Evolutionary conservation across 2,797 vertebrate species (phyloP).

Genomic region (Sebastes baramenuke): DNA sequence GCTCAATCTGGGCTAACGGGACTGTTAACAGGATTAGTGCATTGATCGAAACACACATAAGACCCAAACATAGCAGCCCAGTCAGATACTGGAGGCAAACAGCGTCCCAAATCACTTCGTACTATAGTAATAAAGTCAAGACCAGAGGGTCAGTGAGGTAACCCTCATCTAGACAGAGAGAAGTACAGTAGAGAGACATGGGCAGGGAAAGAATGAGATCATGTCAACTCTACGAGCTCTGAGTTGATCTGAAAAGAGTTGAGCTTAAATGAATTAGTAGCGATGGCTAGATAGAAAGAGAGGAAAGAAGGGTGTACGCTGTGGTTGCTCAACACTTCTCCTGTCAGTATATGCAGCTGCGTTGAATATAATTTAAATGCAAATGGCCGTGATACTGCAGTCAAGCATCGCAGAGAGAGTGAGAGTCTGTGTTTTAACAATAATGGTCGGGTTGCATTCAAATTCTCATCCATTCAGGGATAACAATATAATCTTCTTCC

Average conservation of each 20-base stretch:
- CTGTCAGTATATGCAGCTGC: conserved; percentile 22
- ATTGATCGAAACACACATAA: conserved; percentile 53
- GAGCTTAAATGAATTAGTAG: conserved; percentile 5
- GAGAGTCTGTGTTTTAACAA: conserved; percentile 49
- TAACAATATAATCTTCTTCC: conserved; percentile 59
- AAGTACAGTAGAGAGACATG: neutral
- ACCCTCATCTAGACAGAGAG: neutral
- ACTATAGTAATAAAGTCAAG: conserved; percentile 19
- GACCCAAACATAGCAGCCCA: conserved; percentile 5
- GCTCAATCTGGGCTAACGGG: conserved; percentile 63
- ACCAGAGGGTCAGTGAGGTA: conserved; percentile 8
- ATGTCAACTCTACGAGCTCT: neutral
- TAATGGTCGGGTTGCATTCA: conserved; percentile 44
- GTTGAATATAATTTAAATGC: conserved; percentile 62
- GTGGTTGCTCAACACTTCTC: conserved; percentile 17
- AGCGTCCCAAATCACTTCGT: conserved; percentile 34
- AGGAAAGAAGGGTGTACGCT: neutral
- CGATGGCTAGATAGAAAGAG: neutral
- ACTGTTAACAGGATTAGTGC: conserved; percentile 70
- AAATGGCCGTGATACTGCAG: conserved; percentile 53
- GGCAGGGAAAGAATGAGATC: neutral
- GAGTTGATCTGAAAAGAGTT: conserved; percentile 13
- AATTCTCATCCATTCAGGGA: conserved; percentile 50
- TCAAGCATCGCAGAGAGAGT: conserved; percentile 32
- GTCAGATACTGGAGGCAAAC: conserved; percentile 21